Percentiles rank a stretch among this genome's conserved stretches.
phyloP scores from a whole-genome alignment of 2,888 invertebrate species.

The Leptarthrus brevirostris region DNA sequence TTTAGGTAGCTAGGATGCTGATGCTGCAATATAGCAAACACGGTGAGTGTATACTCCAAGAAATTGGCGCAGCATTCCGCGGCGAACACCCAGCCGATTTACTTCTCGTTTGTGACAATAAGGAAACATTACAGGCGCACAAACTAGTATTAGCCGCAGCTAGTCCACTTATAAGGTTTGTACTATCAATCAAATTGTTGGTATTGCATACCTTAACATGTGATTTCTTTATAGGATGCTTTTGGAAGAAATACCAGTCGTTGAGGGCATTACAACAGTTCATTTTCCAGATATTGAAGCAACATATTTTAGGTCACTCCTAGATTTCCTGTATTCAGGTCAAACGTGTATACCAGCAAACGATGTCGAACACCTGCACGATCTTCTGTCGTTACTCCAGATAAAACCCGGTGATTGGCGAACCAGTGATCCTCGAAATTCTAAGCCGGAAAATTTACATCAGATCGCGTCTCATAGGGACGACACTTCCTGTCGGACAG shows the following conservation, averaged over 20 bases:
- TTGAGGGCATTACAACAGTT: slow-evolving; percentile 80
- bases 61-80: slow-evolving; percentile 88
- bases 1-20: slow-evolving; percentile 72
- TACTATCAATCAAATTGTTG: neutral
- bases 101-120: slow-evolving; percentile 86
- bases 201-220: no score
- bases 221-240: slow-evolving; percentile 73
- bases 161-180: slow-evolving; percentile 82
- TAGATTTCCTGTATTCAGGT: slow-evolving; percentile 87
- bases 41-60: slow-evolving; percentile 91
- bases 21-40: slow-evolving; percentile 94
- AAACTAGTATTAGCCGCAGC: slow-evolving; percentile 88
- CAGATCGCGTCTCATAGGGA: slow-evolving; percentile 68
- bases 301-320: slow-evolving; percentile 82
- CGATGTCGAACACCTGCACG: slow-evolving; percentile 85
- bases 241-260: slow-evolving; percentile 77
- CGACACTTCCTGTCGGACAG: slow-evolving; percentile 61
- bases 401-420: slow-evolving; percentile 86
- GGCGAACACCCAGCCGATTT: slow-evolving; percentile 89
- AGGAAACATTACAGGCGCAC: slow-evolving; percentile 83
- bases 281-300: slow-evolving; percentile 87
- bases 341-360: slow-evolving; percentile 73
- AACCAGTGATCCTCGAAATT: slow-evolving; percentile 68
- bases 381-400: slow-evolving; percentile 83
- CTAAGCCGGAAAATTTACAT: slow-evolving; percentile 63